Evolutionary conservation across 2,888 invertebrate species (phyloP).

Genomic region (Epicampocera succincta): DNA sequence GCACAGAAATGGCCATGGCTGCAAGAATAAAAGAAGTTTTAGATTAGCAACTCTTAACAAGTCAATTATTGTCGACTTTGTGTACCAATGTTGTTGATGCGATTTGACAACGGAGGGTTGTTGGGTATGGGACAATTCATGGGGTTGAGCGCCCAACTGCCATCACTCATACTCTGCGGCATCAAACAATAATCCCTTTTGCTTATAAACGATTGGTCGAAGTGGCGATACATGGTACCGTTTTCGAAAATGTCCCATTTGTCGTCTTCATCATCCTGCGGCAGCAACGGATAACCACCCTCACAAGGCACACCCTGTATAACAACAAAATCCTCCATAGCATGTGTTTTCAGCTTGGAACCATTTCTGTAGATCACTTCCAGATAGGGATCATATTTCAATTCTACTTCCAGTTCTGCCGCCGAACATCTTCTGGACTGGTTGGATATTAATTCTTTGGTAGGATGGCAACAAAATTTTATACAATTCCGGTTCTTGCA

Average conservation of each 20-base stretch:
- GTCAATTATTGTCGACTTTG: background rate
- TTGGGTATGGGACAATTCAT: slow-evolving; percentile 69
- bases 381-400: slow-evolving; percentile 61
- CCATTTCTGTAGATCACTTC: slow-evolving; percentile 61
- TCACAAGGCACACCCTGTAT: slow-evolving; percentile 71
- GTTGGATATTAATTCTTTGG: slow-evolving; percentile 54
- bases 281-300: slow-evolving; percentile 75
- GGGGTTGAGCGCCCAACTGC: slow-evolving; percentile 67
- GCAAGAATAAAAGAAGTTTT: slow-evolving; percentile 53
- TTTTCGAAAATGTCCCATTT: slow-evolving; percentile 74
- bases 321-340: slow-evolving; percentile 50
- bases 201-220: slow-evolving; percentile 47
- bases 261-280: slow-evolving; percentile 73
- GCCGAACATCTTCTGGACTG: slow-evolving; percentile 47
- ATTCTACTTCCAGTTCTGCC: slow-evolving; percentile 47
- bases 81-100: slow-evolving; percentile 64
- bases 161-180: slow-evolving; percentile 51
- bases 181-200: slow-evolving; percentile 71
- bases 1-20: slow-evolving; percentile 87
- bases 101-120: slow-evolving; percentile 47
- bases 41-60: background rate
- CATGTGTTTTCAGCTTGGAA: slow-evolving; percentile 43
- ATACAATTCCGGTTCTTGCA: slow-evolving; percentile 74
- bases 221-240: slow-evolving; percentile 64
- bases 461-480: slow-evolving; percentile 74